Evolutionary conservation across 2,888 invertebrate species (phyloP).

Genomic region (Melikaiella ostensackeni): DNA sequence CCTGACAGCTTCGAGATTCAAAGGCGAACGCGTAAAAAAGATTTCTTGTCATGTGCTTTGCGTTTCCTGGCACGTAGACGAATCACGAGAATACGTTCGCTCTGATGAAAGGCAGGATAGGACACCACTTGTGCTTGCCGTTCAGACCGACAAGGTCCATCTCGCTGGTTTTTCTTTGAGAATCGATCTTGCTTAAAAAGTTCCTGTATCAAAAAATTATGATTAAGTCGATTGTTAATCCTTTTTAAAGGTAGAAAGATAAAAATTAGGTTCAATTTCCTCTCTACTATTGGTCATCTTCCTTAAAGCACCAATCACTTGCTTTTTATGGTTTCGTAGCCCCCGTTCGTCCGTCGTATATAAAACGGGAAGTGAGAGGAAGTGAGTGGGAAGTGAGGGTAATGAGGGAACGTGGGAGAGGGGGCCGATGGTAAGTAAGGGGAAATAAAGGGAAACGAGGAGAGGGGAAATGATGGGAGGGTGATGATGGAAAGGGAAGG

Average conservation of each 20-base stretch:
- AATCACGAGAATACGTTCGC: conserved; percentile 13
- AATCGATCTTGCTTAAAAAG: background rate
- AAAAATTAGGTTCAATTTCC: background rate
- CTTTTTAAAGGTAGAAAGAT: background rate
- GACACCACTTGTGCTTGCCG: background rate
- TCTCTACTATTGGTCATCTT: background rate
- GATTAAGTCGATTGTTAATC: background rate
- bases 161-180: background rate
- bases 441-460: too few species aligned
- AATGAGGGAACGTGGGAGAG: too few species aligned
- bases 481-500: too few species aligned
- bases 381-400: too few species aligned
- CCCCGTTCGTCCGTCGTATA: too few species aligned
- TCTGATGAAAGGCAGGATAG: background rate
- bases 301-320: too few species aligned
- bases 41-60: conserved; percentile 27
- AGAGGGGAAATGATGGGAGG: too few species aligned
- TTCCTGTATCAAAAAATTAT: background rate
- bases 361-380: too few species aligned
- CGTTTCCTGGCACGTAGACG: conserved; percentile 26
- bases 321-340: too few species aligned
- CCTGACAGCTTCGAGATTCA: conserved; percentile 19
- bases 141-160: background rate
- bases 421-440: too few species aligned
- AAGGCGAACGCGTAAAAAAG: conserved; percentile 5